A percentile compares a stretch with the other conserved stretches of the same genome.
Conservation (phyloP, 2,797 vertebrate species). For the Spondyliosoma cantharus region DNA sequence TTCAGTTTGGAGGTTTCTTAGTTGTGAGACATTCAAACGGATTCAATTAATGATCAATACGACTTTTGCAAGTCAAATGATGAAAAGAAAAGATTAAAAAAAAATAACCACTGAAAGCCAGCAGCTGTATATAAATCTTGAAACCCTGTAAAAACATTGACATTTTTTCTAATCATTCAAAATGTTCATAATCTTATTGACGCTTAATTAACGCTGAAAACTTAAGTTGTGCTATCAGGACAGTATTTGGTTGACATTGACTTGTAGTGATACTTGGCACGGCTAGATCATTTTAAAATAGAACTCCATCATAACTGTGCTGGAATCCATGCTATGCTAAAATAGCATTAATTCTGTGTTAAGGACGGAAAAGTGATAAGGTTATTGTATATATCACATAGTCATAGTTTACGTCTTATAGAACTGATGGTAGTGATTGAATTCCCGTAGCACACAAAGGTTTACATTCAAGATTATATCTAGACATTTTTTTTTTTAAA, state of each 20-base stretch:
- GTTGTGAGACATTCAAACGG: background rate
- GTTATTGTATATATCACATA: too few relatives aligned
- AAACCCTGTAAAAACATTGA: background rate
- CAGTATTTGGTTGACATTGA: background rate
- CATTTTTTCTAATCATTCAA: background rate
- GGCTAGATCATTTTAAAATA: background rate
- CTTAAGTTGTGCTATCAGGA: background rate
- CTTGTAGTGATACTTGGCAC: background rate
- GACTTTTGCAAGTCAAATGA: background rate
- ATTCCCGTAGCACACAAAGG: background rate
- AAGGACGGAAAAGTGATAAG: background rate
- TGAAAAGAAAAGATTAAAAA: background rate
- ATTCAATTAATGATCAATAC: background rate
- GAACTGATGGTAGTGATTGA: background rate
- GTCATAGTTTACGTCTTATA: background rate
- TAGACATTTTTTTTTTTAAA: background rate
- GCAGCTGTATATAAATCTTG: background rate
- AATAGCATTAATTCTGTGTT: background rate
- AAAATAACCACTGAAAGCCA: background rate
- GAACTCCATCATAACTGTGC: background rate
- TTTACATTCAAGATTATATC: background rate
- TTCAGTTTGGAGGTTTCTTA: background rate
- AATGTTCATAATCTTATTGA: background rate
- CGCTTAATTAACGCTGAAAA: background rate
- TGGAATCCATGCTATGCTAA: background rate